Evolutionary conservation across 2,888 invertebrate genomes (phyloP), one percentile per base, ranked within the genome.

Genomic region (Drosophila leonis): DNA sequence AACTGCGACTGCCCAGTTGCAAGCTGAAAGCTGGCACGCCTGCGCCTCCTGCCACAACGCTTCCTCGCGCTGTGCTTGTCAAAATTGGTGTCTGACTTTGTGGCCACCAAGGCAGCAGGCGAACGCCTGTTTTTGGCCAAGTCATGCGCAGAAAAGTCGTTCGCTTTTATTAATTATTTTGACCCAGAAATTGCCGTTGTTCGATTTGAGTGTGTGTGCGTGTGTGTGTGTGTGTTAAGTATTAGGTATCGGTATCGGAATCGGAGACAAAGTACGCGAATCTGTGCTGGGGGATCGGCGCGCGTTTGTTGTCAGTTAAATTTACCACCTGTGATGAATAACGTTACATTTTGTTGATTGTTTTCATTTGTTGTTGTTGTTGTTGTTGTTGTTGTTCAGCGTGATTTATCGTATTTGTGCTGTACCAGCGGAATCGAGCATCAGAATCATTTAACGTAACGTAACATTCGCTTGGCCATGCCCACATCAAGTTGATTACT

Each of bases 281-380:
- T 83, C 71, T 70, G 39, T 39, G 49, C 31, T 44, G 42, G 67
- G 67, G 72, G 82, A 75, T 78, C 82, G 87, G 84, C 89, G 77
- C 90, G 57, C 90, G 88, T 88, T 88, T 88, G 88, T 86, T 86
- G 86, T 90, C 86, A 90, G 84, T 73, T 88, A 74, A 84, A 84
- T 85, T 87, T 90, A 90, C 88, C 90, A 90, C 88, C 88, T 89
- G 88, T 88, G 88, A 90, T 90, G 88, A 87, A 90, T 84, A 88
- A 88, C 90, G 85, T 90, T 87, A 88, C 83, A 90, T 90, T 88
- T 73, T 66, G 82, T 75, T 78, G 83, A 83, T 85, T 88, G 86
- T 83, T 85, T 79, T 73, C 55, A 49, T 46, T 62, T 75, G 59
- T 78, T 54, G 42, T 51, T 61, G 65, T 57, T 72, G 61, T 48